Conservation (phyloP, 2,797 vertebrate species). For the Chaenodraco wilsoni region DNA sequence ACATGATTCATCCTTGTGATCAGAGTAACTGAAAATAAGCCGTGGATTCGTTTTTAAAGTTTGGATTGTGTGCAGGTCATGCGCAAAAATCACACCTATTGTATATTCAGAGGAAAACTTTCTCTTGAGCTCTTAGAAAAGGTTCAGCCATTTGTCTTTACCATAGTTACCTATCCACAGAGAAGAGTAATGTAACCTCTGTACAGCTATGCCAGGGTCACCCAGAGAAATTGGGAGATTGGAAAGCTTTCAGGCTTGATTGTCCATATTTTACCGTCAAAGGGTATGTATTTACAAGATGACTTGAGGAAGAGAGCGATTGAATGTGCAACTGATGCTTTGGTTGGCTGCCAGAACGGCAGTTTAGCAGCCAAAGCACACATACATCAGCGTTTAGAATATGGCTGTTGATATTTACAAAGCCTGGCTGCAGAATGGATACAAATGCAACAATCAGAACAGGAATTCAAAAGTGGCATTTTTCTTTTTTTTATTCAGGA, state of each 20-base stretch:
- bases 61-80: background rate
- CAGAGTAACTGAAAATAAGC: background rate
- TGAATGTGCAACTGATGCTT: conserved; percentile 31
- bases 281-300: conserved; percentile 45
- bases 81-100: background rate
- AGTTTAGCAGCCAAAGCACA: conserved; percentile 46
- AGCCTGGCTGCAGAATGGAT: conserved; percentile 35
- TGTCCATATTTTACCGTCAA: conserved; percentile 33
- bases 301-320: conserved; percentile 41
- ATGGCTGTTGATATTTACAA: conserved; percentile 43
- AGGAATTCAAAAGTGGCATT: background rate
- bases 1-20: background rate
- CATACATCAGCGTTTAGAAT: conserved; percentile 52
- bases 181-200: conserved; percentile 30
- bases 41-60: background rate
- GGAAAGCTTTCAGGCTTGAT: conserved; percentile 10
- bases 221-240: conserved; percentile 18
- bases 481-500: background rate
- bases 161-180: conserved; percentile 34
- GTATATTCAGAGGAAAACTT: background rate
- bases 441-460: conserved; percentile 30
- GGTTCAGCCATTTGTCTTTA: conserved; percentile 6
- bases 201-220: conserved; percentile 1
- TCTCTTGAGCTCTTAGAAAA: background rate
- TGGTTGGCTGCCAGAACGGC: conserved; percentile 56